phyloP scores from a whole-genome alignment of 2,113 vertebrate genomes.

The Tringa solitaria region DNA sequence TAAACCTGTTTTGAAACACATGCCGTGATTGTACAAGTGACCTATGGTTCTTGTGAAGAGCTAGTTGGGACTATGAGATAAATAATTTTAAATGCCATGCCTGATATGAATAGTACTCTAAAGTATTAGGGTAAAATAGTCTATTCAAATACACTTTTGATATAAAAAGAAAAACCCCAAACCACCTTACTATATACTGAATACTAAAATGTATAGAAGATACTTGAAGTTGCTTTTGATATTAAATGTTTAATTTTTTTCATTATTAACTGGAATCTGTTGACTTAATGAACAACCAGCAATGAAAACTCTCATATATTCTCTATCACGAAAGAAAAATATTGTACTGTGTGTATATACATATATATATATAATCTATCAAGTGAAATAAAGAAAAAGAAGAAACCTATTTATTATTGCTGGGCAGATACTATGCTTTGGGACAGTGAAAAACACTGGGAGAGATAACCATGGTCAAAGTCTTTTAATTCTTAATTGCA shows the following conservation, averaged over 20 bases:
- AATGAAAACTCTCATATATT: conserved; percentile 34
- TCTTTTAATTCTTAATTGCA: neutral
- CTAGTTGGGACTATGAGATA: neutral
- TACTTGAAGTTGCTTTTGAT: conserved; percentile 58
- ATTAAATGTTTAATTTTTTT: conserved; percentile 48
- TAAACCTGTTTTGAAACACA: conserved; percentile 41
- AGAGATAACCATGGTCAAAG: neutral
- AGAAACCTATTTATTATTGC: conserved; percentile 4
- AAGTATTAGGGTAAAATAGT: conserved; percentile 32
- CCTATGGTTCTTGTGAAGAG: conserved; percentile 40
- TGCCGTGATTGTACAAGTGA: conserved; percentile 29
- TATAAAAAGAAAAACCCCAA: neutral
- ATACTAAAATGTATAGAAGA: conserved; percentile 16
- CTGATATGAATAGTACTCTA: conserved; percentile 34
- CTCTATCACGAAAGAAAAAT: conserved; percentile 45
- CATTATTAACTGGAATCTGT: conserved; percentile 32
- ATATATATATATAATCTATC: conserved; percentile 50
- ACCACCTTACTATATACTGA: conserved; percentile 47
- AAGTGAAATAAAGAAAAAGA: conserved; percentile 56
- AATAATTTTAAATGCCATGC: conserved; percentile 17
- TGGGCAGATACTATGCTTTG: neutral
- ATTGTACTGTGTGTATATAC: conserved; percentile 64
- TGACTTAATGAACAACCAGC: conserved; percentile 36
- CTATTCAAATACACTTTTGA: conserved; percentile 61
- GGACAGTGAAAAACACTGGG: neutral